These are phyloP conservation scores for Meiosimyza platycephala DNA, from an alignment of 2,888 invertebrate species.

Conservation along the genomic window DNA sequence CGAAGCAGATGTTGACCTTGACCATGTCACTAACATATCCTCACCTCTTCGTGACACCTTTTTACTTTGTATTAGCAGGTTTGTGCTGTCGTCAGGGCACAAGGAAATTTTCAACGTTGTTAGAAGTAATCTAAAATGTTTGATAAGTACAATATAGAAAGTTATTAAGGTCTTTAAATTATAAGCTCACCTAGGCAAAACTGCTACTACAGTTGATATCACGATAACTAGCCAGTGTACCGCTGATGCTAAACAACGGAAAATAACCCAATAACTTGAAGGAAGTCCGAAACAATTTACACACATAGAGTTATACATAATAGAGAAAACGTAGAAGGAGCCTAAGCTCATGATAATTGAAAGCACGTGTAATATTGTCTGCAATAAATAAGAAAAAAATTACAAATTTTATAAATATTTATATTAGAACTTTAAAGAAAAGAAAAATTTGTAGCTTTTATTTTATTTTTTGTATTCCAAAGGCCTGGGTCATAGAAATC, in stretches of 20 bases:
- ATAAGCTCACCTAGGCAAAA: constrained; percentile 81
- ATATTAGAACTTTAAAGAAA: neutral
- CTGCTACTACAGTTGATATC: constrained; percentile 80
- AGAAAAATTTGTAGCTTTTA: neutral
- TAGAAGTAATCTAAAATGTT: constrained; percentile 73
- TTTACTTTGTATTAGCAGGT: constrained; percentile 74
- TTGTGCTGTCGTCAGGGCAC: constrained; percentile 80
- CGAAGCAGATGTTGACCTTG: constrained; percentile 72
- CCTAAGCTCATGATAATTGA: constrained; percentile 83
- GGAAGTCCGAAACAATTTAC: constrained; percentile 85
- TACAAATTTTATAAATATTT: neutral
- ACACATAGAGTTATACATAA: constrained; percentile 86
- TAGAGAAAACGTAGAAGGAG: constrained; percentile 84
- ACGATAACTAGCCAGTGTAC: constrained; percentile 86
- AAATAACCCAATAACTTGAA: constrained; percentile 89
- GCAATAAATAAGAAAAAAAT: constrained; percentile 44
- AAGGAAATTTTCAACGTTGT: constrained; percentile 77
- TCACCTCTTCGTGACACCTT: constrained; percentile 71
- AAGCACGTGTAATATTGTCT: constrained; percentile 87
- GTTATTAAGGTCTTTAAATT: constrained; percentile 1
- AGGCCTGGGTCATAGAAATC: too few relatives aligned
- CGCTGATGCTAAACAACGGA: constrained; percentile 78
- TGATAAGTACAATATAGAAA: too few relatives aligned
- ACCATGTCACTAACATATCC: constrained; percentile 74
- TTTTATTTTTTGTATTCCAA: too few relatives aligned